Percentiles rank a stretch among this genome's conserved stretches.
These are phyloP conservation scores for Alligator mississippiensis DNA, from an alignment of 2,113 vertebrate genomes.

Conservation along the genomic window DNA sequence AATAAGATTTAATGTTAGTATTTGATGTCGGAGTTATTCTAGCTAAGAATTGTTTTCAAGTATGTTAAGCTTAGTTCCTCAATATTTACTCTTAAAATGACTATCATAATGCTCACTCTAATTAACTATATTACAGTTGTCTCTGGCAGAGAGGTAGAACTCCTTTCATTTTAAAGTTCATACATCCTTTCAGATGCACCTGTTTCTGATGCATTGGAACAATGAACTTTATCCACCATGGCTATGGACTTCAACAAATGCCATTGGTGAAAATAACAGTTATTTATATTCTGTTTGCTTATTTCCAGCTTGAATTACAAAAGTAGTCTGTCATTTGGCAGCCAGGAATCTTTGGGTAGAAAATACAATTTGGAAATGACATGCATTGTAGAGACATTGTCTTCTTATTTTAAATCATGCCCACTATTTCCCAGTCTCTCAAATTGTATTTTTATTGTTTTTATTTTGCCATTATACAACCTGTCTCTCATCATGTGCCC, in stretches of 20 bases:
- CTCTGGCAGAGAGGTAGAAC: not conserved
- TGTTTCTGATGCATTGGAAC: constrained; percentile 1
- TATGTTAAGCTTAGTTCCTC: not conserved
- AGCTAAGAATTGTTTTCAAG: constrained; percentile 1
- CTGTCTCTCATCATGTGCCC: not conserved
- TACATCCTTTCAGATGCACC: constrained; percentile 22
- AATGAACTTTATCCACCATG: constrained; percentile 22
- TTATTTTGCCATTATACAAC: not conserved
- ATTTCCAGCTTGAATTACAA: constrained; percentile 31
- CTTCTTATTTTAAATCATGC: no score
- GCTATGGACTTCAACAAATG: constrained; percentile 36
- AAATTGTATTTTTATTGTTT: not conserved
- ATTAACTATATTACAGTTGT: not conserved
- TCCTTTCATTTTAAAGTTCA: not conserved
- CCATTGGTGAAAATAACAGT: constrained; percentile 25
- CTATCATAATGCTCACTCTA: not conserved
- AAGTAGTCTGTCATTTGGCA: constrained; percentile 43
- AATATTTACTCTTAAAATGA: not conserved
- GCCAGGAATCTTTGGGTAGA: constrained; percentile 36
- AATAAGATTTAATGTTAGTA: not conserved
- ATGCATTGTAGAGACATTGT: not conserved
- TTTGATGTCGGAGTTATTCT: not conserved
- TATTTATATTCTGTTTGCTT: constrained; percentile 56
- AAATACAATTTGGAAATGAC: constrained; percentile 65
- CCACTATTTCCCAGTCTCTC: not conserved